Percentiles rank a stretch among this genome's conserved stretches.
Conservation (phyloP, 2,113 vertebrate species). For the Columba livia region DNA sequence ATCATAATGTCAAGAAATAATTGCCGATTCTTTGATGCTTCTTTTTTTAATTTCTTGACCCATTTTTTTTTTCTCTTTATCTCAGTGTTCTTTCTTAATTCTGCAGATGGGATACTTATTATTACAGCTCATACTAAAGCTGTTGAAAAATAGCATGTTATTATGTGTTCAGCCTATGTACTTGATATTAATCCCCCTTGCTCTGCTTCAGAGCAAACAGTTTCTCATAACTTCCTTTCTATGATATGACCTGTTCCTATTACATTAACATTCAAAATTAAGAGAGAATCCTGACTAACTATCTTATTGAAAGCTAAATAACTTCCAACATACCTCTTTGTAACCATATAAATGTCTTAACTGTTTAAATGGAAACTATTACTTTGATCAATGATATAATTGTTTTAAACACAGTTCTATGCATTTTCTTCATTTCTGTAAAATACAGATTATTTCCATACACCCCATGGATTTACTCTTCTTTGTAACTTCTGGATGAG, state of each 20-base stretch:
- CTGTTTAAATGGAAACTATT: neutral
- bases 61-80: constrained; percentile 13
- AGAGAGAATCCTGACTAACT: neutral
- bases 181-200: constrained; percentile 42
- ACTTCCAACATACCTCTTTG: neutral
- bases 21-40: neutral
- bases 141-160: neutral
- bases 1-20: constrained; percentile 10
- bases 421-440: neutral
- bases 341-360: neutral
- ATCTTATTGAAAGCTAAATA: neutral
- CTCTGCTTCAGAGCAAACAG: constrained; percentile 36
- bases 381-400: neutral
- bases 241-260: neutral
- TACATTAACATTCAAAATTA: constrained; percentile 23
- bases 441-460: neutral
- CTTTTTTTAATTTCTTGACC: constrained; percentile 46
- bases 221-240: constrained; percentile 25
- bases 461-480: neutral
- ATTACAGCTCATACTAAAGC: constrained; percentile 47
- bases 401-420: neutral
- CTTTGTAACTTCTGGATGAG: neutral
- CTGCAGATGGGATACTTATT: constrained; percentile 33
- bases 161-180: neutral
- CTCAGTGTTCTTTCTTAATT: constrained; percentile 30